Conservation (phyloP, 2,797 vertebrate species). For the Oryzias dopingdopingensis region DNA sequence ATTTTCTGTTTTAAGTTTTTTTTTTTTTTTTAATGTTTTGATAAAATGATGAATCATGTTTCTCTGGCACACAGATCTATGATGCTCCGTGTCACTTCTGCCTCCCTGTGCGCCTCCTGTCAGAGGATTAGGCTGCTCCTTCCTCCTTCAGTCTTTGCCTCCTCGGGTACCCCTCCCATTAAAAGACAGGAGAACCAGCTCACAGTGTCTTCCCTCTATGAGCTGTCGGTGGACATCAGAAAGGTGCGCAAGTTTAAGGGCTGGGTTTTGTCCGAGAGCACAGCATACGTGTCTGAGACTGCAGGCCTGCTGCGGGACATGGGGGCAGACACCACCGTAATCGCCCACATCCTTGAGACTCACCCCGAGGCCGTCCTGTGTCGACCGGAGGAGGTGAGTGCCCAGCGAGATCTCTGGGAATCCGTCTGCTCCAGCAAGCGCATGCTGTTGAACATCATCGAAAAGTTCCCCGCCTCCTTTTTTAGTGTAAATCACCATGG, state of each 20-base stretch:
- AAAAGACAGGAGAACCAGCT: constrained; percentile 76
- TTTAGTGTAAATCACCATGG: constrained; percentile 74
- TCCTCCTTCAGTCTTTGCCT: constrained; percentile 16
- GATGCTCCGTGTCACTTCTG: constrained; percentile 59
- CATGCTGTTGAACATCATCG: constrained; percentile 81
- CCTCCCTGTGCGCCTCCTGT: constrained; percentile 49
- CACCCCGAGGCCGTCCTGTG: constrained; percentile 86
- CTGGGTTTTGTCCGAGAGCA: constrained; percentile 83
- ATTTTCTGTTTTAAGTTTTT: too few species aligned
- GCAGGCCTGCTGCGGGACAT: constrained; percentile 78
- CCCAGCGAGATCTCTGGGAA: constrained; percentile 83
- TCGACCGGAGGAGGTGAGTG: constrained; percentile 74
- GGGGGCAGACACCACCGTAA: constrained; percentile 66
- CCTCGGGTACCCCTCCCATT: constrained; percentile 13
- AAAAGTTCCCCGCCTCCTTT: constrained; percentile 89
- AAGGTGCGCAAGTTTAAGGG: constrained; percentile 83
- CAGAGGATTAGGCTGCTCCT: constrained; percentile 48
- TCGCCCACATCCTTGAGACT: constrained; percentile 81
- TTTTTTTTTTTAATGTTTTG: background rate
- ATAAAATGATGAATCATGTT: background rate
- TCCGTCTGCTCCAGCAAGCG: constrained; percentile 78
- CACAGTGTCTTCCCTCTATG: constrained; percentile 75
- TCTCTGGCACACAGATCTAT: constrained; percentile 21
- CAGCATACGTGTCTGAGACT: constrained; percentile 79
- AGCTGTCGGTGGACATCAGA: constrained; percentile 81